Evolutionary conservation across 1,140 invertebrate genomes (phyloP).

Genomic region (Holotrichia oblita): DNA sequence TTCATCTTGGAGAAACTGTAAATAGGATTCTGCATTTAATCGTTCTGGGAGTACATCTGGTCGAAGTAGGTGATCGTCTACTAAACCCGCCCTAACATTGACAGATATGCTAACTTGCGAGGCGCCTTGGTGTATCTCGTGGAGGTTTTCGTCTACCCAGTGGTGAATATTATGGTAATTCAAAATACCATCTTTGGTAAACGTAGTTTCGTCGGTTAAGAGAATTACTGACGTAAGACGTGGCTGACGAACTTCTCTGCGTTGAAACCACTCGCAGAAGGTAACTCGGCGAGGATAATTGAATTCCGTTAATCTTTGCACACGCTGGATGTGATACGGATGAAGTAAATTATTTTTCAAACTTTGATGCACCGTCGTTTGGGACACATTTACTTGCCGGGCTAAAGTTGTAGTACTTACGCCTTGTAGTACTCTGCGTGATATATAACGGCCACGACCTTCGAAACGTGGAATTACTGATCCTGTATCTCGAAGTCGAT

Average conservation of each 20-base stretch:
- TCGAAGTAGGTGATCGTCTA: constrained; percentile 55
- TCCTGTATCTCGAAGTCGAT: constrained; percentile 22
- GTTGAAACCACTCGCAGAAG: constrained; percentile 33
- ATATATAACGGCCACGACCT: constrained; percentile 1
- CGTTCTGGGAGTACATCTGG: constrained; percentile 55
- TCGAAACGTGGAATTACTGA: constrained; percentile 18
- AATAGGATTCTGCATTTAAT: constrained; percentile 54
- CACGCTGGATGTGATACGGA: not conserved
- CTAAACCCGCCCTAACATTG: constrained; percentile 58
- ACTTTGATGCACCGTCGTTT: not conserved
- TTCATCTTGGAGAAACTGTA: constrained; percentile 53
- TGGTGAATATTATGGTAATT: constrained; percentile 29
- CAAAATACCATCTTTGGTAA: constrained; percentile 22
- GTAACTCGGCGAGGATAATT: not conserved
- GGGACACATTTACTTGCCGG: not conserved
- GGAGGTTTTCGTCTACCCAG: not conserved
- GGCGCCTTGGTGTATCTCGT: no score
- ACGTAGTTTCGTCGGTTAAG: constrained; percentile 1
- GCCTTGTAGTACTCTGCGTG: not conserved
- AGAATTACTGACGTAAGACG: constrained; percentile 14
- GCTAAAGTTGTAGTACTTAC: not conserved
- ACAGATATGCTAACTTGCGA: not conserved
- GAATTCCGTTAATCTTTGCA: not conserved
- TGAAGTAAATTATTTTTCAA: not conserved
- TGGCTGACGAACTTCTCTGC: not conserved